Evolutionary conservation across 2,797 vertebrate genomes (phyloP).

Genomic region (Rhinatrema bivittatum): DNA sequence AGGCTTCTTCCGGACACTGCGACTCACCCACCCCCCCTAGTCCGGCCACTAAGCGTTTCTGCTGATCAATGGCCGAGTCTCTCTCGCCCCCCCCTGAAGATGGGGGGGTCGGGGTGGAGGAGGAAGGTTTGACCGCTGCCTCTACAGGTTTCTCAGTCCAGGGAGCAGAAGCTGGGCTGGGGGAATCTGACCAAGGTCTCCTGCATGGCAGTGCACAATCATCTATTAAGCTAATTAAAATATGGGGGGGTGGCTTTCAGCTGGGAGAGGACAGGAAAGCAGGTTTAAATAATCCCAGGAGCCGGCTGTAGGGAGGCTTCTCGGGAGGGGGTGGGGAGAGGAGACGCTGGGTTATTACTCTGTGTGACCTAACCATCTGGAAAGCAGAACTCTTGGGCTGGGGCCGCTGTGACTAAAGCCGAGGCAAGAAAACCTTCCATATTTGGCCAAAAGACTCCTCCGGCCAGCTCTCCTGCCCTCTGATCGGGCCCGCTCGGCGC

Average conservation of each 20-base stretch:
- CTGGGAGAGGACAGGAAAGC: neutral
- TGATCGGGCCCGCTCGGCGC: neutral
- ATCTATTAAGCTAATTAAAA: no score
- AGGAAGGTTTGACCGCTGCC: no score
- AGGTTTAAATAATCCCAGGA: neutral
- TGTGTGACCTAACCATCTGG: slow-evolving; percentile 64
- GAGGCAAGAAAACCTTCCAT: slow-evolving; percentile 65
- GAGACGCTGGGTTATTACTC: slow-evolving; percentile 13
- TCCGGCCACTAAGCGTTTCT: no score
- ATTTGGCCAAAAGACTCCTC: slow-evolving; percentile 64
- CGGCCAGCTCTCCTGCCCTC: slow-evolving; percentile 18
- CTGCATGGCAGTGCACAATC: no score
- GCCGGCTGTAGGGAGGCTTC: neutral
- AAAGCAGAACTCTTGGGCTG: slow-evolving; percentile 59
- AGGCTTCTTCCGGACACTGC: no score
- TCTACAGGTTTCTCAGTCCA: no score
- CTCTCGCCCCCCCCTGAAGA: no score
- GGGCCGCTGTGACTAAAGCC: slow-evolving; percentile 60
- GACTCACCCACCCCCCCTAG: no score
- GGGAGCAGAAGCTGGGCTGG: no score
- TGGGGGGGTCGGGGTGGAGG: no score
- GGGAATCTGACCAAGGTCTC: no score
- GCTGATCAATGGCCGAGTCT: no score
- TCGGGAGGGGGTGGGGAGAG: neutral
- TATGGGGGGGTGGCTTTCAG: neutral